Base-by-base conservation (phyloP, 2,888 invertebrate species). In the Trachelus iudaicus region DNA sequence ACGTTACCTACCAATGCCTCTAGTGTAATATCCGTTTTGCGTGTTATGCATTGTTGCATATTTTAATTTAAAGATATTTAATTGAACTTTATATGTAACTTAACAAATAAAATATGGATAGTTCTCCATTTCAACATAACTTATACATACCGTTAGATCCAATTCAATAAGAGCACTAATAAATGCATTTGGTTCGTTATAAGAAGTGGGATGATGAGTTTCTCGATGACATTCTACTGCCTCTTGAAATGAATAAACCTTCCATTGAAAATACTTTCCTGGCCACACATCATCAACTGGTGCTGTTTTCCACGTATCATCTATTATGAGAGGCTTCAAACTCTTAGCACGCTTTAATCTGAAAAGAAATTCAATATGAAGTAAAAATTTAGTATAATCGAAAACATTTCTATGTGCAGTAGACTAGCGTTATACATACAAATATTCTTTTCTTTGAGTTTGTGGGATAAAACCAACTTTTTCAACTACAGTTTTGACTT, bases 121-220 rank as follows among this genome's bases (percentile, higher is more conserved):
- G 4, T 15, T 40, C 15, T 40, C 15, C 40, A 15, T 15, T 40
- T 15, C 11, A 69, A 69, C 30, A 4, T 37, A 75, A 75, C 71
- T 74, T 30, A 23, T n/a, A 76, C 68, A 81, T 76, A 94, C 95
- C 83, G 93, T 93, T 96, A 98, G 96, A 89, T 98, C 95, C 4
- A 98, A 90, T 89, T 98, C 97, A 79, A 98, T 92, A 69, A 94
- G 92, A 4, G 96, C 94, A 82, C 93, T 93, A 0, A 98, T 90
- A 23, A 94, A 92, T 0, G 96, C 95, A 89, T 95, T 93, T 0
- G 97, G 96, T 69, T 93, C 92, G 91, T 98, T 96, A 86, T 95
- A 96, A 92, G 98, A 95, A 1, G 96, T 94, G 0, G 97, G 96
- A 89, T 97, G 96, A 90, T 97, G 96, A 0, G 95, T 95, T 91